Conservation (phyloP, 2,797 vertebrate genomes). For the Discoglossus pictus region DNA sequence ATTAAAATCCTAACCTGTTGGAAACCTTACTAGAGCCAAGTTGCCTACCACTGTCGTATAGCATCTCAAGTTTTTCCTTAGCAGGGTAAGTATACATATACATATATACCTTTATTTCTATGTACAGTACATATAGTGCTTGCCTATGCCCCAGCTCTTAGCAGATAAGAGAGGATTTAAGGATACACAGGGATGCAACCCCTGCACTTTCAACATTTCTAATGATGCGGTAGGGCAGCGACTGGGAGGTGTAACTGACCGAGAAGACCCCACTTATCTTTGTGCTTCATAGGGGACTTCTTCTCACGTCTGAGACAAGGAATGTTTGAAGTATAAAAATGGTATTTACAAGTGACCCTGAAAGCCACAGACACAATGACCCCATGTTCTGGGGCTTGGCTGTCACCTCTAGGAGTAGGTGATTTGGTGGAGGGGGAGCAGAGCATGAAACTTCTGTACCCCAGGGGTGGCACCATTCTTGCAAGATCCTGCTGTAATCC, state of each 20-base stretch:
- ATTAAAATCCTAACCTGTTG: too few species aligned
- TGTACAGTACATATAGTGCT: constrained; percentile 35
- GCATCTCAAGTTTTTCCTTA: too few species aligned
- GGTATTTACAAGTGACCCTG: constrained; percentile 71
- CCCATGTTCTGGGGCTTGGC: constrained; percentile 18
- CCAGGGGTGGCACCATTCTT: too few species aligned
- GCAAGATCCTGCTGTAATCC: too few species aligned
- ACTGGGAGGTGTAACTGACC: constrained; percentile 30
- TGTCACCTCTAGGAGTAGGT: constrained; percentile 19
- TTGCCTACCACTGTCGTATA: too few species aligned
- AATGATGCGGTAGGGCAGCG: constrained; percentile 17
- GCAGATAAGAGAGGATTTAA: too few species aligned
- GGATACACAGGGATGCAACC: too few species aligned
- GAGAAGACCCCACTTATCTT: constrained; percentile 30
- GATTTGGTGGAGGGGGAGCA: background rate
- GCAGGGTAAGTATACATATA: constrained; percentile 36
- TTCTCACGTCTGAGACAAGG: constrained; percentile 47
- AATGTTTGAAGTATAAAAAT: constrained; percentile 76
- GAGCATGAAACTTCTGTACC: too few species aligned
- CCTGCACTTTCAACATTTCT: constrained; percentile 6
- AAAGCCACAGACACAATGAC: constrained; percentile 39
- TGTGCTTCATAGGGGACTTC: constrained; percentile 45
- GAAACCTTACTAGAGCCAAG: too few species aligned
- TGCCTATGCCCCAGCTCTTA: constrained; percentile 28
- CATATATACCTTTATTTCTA: constrained; percentile 34